Base-by-base conservation (phyloP, 2,888 invertebrate species). In the Melikaiella ostensackeni region DNA sequence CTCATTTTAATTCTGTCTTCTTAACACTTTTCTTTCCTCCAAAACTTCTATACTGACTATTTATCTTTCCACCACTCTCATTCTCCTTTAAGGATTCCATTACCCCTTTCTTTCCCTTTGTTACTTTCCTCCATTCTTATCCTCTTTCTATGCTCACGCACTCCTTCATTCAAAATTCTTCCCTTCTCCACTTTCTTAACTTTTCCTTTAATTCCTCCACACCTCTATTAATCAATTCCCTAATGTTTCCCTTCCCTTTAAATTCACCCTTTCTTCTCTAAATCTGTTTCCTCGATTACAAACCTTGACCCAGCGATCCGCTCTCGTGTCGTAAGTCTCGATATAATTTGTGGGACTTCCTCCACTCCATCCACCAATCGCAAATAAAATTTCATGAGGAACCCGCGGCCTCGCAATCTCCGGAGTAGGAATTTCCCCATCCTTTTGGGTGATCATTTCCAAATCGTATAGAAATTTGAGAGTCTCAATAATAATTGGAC, bases 401-500 rank as follows among this genome's bases (percentile, higher is more conserved):
- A 98, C 94, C 80, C 98, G 92, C 0, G 96, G 97, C 81, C 96
- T 93, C 0, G 97, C 97, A 76, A 97, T 95, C 88, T 96, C 95
- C 8, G 97, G 97, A 6, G 97, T 97, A 8, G 95, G 95, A n/a
- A 97, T 95, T 92, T 96, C 96, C 9, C 96, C 95, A 81, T 96
- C 96, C 88, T 96, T 92, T 74, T 93, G 95, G 88, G 94, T 94
- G 81, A 97, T 97, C 94, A 97, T 96, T 92, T 98, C 98, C 88
- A 98, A 93, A 90, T 98, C 98, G 92, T 98, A 98, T 66, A 98
- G 93, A 91, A 98, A 98, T 89, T 96, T 97, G 57, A 98, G 92
- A 0, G 98, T 97, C 91, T 98, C 97, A 50, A 98, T 97, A 81
- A 98, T 96, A 82, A 98, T 94, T 0, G 98, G 97, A 21, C 96